Evolutionary conservation across 1,140 invertebrate species (phyloP).

Genomic region (Diachasma alloeum): DNA sequence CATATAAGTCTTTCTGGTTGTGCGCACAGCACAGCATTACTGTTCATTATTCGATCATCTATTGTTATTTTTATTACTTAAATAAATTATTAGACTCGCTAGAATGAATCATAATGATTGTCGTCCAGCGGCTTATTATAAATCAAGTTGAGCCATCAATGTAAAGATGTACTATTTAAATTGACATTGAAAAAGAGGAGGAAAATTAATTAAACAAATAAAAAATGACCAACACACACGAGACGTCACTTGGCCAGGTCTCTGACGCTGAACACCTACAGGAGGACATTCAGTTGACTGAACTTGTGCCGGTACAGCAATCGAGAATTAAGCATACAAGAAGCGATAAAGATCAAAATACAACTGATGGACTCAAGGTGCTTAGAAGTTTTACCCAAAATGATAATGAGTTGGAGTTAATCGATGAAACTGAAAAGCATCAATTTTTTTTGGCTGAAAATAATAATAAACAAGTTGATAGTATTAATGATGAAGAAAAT

Average conservation of each 20-base stretch:
- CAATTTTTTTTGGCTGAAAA: not conserved
- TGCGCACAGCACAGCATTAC: not conserved
- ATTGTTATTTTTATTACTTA: not conserved
- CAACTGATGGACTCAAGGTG: slow-evolving; percentile 53
- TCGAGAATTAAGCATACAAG: slow-evolving; percentile 47
- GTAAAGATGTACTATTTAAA: not conserved
- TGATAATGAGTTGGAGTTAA: slow-evolving; percentile 20
- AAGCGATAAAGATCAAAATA: slow-evolving; percentile 34
- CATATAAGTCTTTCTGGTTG: slow-evolving; percentile 7
- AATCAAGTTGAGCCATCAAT: not conserved
- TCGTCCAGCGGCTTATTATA: no score
- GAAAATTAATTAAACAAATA: not conserved
- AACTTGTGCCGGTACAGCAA: slow-evolving; percentile 57
- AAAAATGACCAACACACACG: slow-evolving; percentile 47
- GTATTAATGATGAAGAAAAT: slow-evolving; percentile 1
- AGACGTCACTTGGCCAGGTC: slow-evolving; percentile 32
- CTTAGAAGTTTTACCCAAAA: slow-evolving; percentile 49
- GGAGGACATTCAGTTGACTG: slow-evolving; percentile 57
- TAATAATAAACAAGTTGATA: not conserved
- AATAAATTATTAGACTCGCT: no score
- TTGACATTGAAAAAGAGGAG: no score
- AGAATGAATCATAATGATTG: no score
- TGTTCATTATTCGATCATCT: not conserved
- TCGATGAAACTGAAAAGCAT: not conserved
- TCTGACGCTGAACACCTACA: slow-evolving; percentile 37